phyloP scores from a whole-genome alignment of 2,797 vertebrate species.

The Fistularia commersonii region DNA sequence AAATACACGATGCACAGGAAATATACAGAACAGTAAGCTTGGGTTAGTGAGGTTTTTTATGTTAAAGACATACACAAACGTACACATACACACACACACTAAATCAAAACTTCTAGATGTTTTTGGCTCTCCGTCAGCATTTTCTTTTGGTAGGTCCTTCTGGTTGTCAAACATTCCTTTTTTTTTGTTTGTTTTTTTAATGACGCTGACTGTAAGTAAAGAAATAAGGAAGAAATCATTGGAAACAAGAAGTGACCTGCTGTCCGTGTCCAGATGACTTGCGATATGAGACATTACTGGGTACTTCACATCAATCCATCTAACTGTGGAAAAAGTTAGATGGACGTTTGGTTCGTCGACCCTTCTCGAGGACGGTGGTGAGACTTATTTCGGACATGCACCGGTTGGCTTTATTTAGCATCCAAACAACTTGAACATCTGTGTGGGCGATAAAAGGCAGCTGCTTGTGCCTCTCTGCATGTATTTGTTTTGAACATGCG shows the following conservation, averaged over 20 bases:
- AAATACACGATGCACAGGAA: too few species aligned
- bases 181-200: slow-evolving; percentile 28
- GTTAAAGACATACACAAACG: too few species aligned
- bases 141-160: too few species aligned
- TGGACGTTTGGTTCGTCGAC: too few species aligned
- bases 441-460: slow-evolving; percentile 57
- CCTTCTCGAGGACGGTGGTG: background rate
- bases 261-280: slow-evolving; percentile 35
- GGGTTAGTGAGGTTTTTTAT: too few species aligned
- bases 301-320: slow-evolving; percentile 16
- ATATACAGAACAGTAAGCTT: too few species aligned
- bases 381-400: slow-evolving; percentile 16
- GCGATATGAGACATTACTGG: slow-evolving; percentile 8
- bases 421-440: slow-evolving; percentile 55
- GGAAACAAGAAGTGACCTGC: slow-evolving; percentile 48
- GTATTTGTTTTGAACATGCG: slow-evolving; percentile 11
- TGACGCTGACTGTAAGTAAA: slow-evolving; percentile 4
- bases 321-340: slow-evolving; percentile 12
- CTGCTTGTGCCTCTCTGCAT: slow-evolving; percentile 31
- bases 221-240: background rate
- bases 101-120: too few species aligned
- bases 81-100: too few species aligned
- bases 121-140: too few species aligned
- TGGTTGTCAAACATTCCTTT: slow-evolving; percentile 22
- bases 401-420: slow-evolving; percentile 53